Base-by-base conservation (phyloP, 2,797 vertebrate genomes). In the Microctenopoma stevenorrisi region DNA sequence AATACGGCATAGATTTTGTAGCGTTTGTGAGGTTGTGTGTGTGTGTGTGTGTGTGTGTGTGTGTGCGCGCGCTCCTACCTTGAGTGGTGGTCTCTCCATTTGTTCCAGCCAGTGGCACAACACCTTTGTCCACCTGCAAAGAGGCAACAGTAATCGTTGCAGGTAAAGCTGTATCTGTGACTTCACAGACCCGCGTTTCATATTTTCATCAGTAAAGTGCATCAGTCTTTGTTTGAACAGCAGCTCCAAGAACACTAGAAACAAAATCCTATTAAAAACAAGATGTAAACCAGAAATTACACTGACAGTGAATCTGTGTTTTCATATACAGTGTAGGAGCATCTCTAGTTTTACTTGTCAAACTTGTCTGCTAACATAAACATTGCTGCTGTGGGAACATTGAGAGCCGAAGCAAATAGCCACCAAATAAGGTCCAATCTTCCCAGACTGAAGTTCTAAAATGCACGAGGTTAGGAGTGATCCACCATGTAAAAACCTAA, bases 81-180 rank as follows among this genome's bases (percentile, higher is more conserved):
- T 99, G 97, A 3, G 98, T 99, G 76, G 98, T 99, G 73, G 97
- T 98, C 94, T 99, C 98, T 53, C 97, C 98, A 48, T 98, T 94
- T 0, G 98, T 99, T 80, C 98, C 98, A 0, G 97, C 96, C 35
- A 99, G 94, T 5, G 97, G 97, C 46, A 98, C 97, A 0, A 99
- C 97, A 43, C 98, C 98, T 90, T 98, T 99, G 86, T 99, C 98
- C 67, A 99, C 98, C 98, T 99, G 87, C 0, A 38, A 40, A 57
- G 57, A 73, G 7, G 40, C 0, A 64, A 61, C 3, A 55, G 12
- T 50, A 33, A n/a, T n/a, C 5, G 10, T 40, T 62, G 18, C 47
- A 33, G 53, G 33, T 28, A 43, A 51, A 44, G 26, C n/a, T 60
- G 1, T 9, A 15, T 2, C 16, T 26, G 6, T 57, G 15, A 30